Evolutionary conservation across 2,113 vertebrate genomes (phyloP).

Genomic region (Elaphurus davidianus): DNA sequence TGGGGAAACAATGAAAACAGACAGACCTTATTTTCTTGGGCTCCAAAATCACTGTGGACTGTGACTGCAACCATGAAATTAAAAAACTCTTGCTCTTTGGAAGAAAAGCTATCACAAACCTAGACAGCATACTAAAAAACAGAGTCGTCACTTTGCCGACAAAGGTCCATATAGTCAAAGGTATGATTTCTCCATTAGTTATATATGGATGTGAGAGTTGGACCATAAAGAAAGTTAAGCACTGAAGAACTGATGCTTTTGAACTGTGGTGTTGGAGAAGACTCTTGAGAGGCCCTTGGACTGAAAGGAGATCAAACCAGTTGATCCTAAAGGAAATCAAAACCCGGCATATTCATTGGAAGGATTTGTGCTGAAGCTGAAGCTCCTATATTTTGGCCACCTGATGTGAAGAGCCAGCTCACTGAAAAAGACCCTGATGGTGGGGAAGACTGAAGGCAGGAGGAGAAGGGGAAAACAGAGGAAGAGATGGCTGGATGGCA

Average conservation of each 20-base stretch:
- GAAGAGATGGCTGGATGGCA: background rate
- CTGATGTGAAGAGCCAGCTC: background rate
- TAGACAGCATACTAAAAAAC: background rate
- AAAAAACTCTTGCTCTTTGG: background rate
- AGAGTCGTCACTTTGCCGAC: background rate
- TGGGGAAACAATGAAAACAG: background rate
- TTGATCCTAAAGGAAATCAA: background rate
- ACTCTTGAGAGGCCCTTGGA: background rate
- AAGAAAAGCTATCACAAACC: background rate
- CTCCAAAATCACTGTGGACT: background rate
- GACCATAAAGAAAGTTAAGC: background rate
- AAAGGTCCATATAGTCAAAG: background rate
- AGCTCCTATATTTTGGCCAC: background rate
- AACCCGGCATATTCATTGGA: background rate
- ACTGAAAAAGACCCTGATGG: background rate
- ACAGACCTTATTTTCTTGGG: background rate
- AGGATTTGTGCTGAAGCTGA: background rate
- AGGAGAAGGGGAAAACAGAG: background rate
- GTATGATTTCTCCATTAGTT: background rate
- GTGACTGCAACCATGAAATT: background rate
- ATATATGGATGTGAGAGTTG: background rate
- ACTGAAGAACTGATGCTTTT: background rate
- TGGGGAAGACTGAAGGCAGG: background rate
- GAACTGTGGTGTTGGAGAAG: background rate
- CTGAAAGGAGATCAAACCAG: background rate